Conservation (phyloP, 2,797 vertebrate genomes). For the Sarcoramphus papa region DNA sequence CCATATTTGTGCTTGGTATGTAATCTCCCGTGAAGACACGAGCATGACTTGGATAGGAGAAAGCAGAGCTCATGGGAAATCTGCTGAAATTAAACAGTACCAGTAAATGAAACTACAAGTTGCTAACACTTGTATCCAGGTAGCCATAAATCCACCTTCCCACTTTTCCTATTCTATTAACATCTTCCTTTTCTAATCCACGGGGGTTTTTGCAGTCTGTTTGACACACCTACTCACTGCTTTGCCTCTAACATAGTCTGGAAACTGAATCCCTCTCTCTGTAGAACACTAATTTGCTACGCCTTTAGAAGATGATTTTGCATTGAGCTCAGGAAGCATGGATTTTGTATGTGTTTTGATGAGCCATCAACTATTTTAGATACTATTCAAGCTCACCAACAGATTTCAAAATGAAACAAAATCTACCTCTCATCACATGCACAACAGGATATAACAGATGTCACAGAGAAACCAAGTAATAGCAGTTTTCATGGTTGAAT, state of each 20-base stretch:
- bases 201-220: neutral
- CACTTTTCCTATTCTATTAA: neutral
- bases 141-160: neutral
- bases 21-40: fast-evolving
- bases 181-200: neutral
- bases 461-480: slow-evolving; percentile 37
- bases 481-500: slow-evolving; percentile 48
- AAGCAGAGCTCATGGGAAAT: neutral
- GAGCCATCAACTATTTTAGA: slow-evolving; percentile 39
- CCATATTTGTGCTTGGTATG: neutral
- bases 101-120: neutral
- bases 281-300: neutral
- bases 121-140: neutral
- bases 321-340: neutral
- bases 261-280: neutral
- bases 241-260: neutral
- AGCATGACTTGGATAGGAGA: neutral
- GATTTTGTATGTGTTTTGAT: slow-evolving; percentile 27
- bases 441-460: slow-evolving; percentile 57
- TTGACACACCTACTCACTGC: neutral
- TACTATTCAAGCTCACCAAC: slow-evolving; percentile 20
- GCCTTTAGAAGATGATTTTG: neutral
- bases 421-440: slow-evolving; percentile 46
- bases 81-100: neutral
- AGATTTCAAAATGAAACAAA: slow-evolving; percentile 53